Percentiles rank a stretch among this genome's conserved stretches.
phyloP scores from a whole-genome alignment of 2,888 invertebrate species.

The Troglohyphantes excavatus region DNA sequence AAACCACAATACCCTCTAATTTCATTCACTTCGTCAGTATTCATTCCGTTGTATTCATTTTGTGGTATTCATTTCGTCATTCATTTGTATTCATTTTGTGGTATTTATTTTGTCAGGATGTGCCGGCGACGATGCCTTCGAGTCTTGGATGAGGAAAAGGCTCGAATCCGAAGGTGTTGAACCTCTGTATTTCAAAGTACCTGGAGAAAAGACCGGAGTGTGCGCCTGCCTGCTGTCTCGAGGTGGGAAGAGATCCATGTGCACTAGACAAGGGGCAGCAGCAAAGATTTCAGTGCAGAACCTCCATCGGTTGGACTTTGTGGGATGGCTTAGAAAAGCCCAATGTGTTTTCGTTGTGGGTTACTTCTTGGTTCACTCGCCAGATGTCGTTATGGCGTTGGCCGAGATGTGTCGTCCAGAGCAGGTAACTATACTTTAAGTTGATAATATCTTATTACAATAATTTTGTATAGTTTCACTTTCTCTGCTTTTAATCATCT shows the following conservation, averaged over 20 bases:
- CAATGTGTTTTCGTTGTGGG: constrained; percentile 67
- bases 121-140: constrained; percentile 62
- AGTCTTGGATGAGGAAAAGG: constrained; percentile 20
- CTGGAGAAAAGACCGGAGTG: constrained; percentile 62
- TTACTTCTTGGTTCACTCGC: constrained; percentile 55
- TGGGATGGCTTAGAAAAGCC: constrained; percentile 18
- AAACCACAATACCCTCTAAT: no score
- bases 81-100: no score
- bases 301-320: constrained; percentile 13
- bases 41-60: no score
- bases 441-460: no score
- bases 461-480: no score
- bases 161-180: constrained; percentile 44
- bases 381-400: constrained; percentile 33
- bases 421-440: constrained; percentile 25
- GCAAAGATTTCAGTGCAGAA: constrained; percentile 23
- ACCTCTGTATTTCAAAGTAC: constrained; percentile 43
- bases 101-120: constrained; percentile 62
- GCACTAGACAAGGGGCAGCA: constrained; percentile 71
- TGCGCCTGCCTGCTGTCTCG: constrained; percentile 66
- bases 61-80: no score
- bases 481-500: no score
- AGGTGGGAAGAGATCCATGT: constrained; percentile 59
- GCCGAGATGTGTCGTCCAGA: constrained; percentile 27
- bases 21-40: no score